Evolutionary conservation across 2,113 vertebrate genomes (phyloP), one percentile per base, ranked within the genome.

Genomic region (Meleagris gallopavo): DNA sequence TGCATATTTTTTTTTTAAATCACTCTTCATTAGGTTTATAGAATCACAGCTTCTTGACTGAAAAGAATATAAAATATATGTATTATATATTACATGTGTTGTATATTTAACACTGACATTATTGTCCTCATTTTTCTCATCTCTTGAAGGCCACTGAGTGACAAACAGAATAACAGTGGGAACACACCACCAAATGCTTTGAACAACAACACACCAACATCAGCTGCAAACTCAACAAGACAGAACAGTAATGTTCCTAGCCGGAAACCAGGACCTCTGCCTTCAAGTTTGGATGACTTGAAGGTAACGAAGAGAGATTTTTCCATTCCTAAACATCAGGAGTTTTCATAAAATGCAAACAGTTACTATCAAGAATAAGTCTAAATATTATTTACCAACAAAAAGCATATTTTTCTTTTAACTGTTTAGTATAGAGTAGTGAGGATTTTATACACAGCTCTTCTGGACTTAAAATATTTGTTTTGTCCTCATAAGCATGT

Each of bases 201-300:
- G 94, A 97, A 86, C 86, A 97, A 69, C 92, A 93, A 93, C 61
- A 95, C 98, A 27, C 97, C 98, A 17, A 79, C 98, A 43, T 97
- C 98, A 70, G 97, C 98, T 69, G 95, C 97, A 71, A 97, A 95
- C 60, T 97, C 98, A 2, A 91, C 96, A 10, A 97, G 98, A 50
- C 98, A 98, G 71, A 98, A 96, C 55, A 97, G 87, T 84, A 96
- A 85, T 41, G 83, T 97, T 73, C 96, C 98, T 6, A 98, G 83
- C 94, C 98, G 99, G 90, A 99, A 98, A 89, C 98, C 98, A 10
- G 99, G 99, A 50, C 98, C 98, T 5, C 97, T 99, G 8, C 99
- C 99, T 21, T 96, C 98, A n/a, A 99, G 98, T 95, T 76, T 99
- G 98, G 99, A 99, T 50, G 99, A 99, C 89, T 97, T 99, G 98